A percentile compares a stretch with the other conserved stretches of the same genome.
Evolutionary conservation across 2,888 invertebrate species (phyloP).

Genomic region (Odontomyia ornata): DNA sequence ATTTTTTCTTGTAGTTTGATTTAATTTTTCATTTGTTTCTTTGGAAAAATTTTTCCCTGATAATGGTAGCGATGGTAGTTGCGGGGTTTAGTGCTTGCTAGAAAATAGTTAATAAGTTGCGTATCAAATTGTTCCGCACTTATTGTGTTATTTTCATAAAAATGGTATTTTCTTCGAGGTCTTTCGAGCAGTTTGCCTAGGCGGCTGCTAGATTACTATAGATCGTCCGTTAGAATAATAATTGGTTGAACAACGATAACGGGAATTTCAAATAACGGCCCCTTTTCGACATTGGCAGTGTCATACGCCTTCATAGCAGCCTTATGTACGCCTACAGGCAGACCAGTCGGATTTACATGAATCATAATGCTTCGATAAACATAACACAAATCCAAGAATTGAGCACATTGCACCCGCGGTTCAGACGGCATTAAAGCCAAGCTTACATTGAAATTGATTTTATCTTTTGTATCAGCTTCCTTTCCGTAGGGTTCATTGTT

Average conservation of each 20-base stretch:
- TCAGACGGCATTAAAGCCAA: slow-evolving; percentile 79
- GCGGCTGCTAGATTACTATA: too few species aligned
- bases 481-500: slow-evolving; percentile 83
- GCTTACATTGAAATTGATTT: slow-evolving; percentile 86
- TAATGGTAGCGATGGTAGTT: too few species aligned
- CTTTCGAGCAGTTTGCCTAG: too few species aligned
- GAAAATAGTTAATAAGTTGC: too few species aligned
- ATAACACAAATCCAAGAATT: slow-evolving; percentile 86
- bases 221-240: slow-evolving; percentile 62
- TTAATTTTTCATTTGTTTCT: too few species aligned
- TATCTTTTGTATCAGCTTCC: slow-evolving; percentile 71
- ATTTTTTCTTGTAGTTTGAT: too few species aligned
- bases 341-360: slow-evolving; percentile 76
- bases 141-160: too few species aligned
- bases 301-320: slow-evolving; percentile 88
- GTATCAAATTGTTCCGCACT: too few species aligned
- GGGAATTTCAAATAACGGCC: slow-evolving; percentile 90
- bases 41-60: too few species aligned
- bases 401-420: slow-evolving; percentile 81
- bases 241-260: slow-evolving; percentile 86
- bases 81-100: too few species aligned
- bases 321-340: slow-evolving; percentile 81
- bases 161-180: too few species aligned
- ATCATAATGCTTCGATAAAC: slow-evolving; percentile 77
- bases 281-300: slow-evolving; percentile 80